Base-by-base conservation (phyloP, 1,140 invertebrate species). In the Drosophila subobscura region DNA sequence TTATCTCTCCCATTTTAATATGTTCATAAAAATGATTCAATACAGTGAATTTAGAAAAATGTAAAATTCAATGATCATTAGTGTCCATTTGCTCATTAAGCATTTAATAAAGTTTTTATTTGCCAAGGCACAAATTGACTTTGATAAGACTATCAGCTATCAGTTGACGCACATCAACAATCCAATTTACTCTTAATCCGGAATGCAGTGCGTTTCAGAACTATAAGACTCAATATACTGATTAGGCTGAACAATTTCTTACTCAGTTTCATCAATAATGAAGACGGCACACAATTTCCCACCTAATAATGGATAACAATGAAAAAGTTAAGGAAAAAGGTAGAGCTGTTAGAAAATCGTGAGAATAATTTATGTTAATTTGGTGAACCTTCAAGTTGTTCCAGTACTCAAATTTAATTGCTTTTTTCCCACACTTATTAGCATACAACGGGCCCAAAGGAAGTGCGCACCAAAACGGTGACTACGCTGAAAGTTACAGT, bases 51-150 rank as follows among this genome's bases (percentile, higher is more conserved):
- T 16, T 8, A 16, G 27, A 8, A 14, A 7, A 1, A 8, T 16
- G 16, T n/a, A n/a, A 10, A 20, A n/a, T 14, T 27, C 49, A n/a
- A n/a, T 1, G 22, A 57, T 27, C 20, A 49, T n/a, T 20, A 49
- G 6, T 29, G 6, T 4, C 8, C 14, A n/a, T n/a, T 56, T 2
- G 40, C 20, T 60, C 56, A 57, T 40, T 67, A 52, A 59, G 52
- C 41, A 61, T 52, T 65, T 50, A 46, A 72, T 65, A 44, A 56
- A 45, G 22, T 12, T 60, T 42, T 42, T 61, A 37, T 76, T 16
- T 14, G 29, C 25, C 5, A n/a, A 4, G 7, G 27, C 53, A 51
- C 10, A 40, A 27, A 51, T 27, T 41, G 1, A 6, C 37, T 8
- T 25, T 37, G 70, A 79, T 79, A 74, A 52, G 47, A 47, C 16